Conservation (phyloP, 1,140 invertebrate genomes). For the Drosophila rufa region DNA sequence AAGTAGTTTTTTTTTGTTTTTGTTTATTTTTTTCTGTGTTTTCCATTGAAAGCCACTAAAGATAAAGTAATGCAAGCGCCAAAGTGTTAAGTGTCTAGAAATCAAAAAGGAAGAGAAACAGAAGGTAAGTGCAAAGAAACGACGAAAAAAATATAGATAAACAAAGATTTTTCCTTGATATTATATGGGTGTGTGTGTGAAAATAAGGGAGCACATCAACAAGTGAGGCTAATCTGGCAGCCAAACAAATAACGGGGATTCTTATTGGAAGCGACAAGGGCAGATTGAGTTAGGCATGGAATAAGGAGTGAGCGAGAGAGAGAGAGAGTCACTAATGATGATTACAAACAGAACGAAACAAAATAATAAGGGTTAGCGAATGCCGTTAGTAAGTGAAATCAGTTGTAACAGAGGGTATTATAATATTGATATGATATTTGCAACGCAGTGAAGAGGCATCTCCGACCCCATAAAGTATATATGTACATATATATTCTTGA, state of each 20-base stretch:
- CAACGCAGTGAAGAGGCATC: too few species aligned
- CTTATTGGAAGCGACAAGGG: conserved; percentile 14
- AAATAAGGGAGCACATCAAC: conserved; percentile 57
- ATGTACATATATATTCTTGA: too few species aligned
- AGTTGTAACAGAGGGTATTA: background rate
- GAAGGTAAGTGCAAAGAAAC: background rate
- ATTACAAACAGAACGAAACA: conserved; percentile 36
- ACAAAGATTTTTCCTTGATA: background rate
- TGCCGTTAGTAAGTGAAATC: conserved; percentile 18
- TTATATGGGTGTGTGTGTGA: background rate
- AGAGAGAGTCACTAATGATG: conserved; percentile 35
- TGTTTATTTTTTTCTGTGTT: too few species aligned
- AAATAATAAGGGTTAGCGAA: conserved; percentile 40
- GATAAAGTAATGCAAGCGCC: too few species aligned
- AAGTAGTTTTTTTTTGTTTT: too few species aligned
- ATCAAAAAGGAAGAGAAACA: background rate
- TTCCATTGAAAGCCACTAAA: too few species aligned
- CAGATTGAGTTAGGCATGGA: background rate
- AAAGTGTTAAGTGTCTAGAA: too few species aligned
- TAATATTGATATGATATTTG: too few species aligned
- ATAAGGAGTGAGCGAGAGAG: background rate
- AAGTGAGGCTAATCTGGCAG: conserved; percentile 77
- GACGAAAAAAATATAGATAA: background rate
- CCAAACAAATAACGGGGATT: conserved; percentile 74
- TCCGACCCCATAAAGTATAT: too few species aligned